Conservation (phyloP, 2,113 vertebrate species). For the Diadophis punctatus region DNA sequence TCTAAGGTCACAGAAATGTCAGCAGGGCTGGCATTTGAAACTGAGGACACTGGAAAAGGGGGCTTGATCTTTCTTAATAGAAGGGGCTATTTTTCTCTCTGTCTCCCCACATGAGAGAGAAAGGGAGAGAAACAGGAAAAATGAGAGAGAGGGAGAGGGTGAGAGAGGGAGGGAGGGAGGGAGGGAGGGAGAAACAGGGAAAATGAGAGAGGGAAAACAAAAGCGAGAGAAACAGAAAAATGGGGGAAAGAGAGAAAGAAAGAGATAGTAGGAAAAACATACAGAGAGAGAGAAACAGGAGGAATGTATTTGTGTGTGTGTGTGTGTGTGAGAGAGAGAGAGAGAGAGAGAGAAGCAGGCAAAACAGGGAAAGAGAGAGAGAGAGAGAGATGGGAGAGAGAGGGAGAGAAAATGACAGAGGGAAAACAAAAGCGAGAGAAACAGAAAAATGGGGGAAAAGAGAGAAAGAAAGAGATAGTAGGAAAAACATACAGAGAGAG, state of each 20-base stretch:
- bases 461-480: background rate
- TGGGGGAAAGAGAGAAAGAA: too few species aligned
- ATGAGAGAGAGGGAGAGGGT: background rate
- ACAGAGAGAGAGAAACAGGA: too few species aligned
- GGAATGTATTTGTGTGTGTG: too few species aligned
- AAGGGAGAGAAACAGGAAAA: too few species aligned
- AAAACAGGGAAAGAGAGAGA: too few species aligned
- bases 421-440: background rate
- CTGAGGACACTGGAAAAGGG: background rate
- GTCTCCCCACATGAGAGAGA: background rate
- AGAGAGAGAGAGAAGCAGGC: too few species aligned
- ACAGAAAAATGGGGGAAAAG: background rate
- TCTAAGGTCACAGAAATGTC: conserved; percentile 20
- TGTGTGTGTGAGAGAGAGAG: too few species aligned
- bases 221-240: too few species aligned
- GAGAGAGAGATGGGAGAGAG: too few species aligned
- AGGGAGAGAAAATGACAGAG: background rate
- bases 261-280: too few species aligned
- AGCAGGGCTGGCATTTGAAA: background rate
- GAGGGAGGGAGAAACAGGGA: background rate
- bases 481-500: background rate
- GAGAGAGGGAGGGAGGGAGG: background rate
- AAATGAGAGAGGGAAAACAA: background rate
- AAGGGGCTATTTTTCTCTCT: background rate
- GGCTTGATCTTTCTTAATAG: background rate